Percentiles rank a stretch among this genome's conserved stretches.
phyloP scores from a whole-genome alignment of 2,113 vertebrate genomes.

The Chauna torquata region DNA sequence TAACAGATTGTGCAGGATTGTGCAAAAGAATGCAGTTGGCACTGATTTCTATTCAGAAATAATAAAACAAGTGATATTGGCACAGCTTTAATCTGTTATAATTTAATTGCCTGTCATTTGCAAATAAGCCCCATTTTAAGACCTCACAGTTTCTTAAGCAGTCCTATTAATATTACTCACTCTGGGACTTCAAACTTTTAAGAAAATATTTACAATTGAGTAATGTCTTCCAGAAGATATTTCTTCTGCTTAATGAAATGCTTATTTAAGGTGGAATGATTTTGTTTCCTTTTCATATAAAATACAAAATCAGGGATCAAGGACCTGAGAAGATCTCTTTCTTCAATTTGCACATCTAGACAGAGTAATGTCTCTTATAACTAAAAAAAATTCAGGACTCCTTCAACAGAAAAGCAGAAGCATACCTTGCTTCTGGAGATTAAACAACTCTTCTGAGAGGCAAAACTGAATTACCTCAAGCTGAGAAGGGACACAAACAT shows the following conservation, averaged over 20 bases:
- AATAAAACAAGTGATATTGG: not conserved
- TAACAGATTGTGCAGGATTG: not conserved
- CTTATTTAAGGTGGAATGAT: not conserved
- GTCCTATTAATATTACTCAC: not conserved
- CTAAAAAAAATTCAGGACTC: not conserved
- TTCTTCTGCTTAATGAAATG: not conserved
- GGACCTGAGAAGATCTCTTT: not conserved
- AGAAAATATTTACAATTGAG: not conserved
- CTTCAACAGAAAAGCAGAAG: not conserved
- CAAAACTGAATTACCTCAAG: not conserved
- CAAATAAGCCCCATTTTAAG: not conserved
- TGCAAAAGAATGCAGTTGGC: not conserved
- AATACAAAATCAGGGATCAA: not conserved
- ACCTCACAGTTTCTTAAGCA: not conserved
- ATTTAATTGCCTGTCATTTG: not conserved
- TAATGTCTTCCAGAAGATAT: not conserved
- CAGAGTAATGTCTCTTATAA: not conserved
- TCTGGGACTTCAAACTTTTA: not conserved
- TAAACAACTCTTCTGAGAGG: not conserved
- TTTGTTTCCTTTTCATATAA: not conserved
- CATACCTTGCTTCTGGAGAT: not conserved
- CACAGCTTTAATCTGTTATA: not conserved
- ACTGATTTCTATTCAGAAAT: not conserved
- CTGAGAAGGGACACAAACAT: conserved; percentile 3
- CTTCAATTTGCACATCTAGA: not conserved